A percentile compares a stretch with the other conserved stretches of the same genome.
Evolutionary conservation across 2,113 vertebrate genomes (phyloP).

Genomic region (Microcebus ravelobensis): DNA sequence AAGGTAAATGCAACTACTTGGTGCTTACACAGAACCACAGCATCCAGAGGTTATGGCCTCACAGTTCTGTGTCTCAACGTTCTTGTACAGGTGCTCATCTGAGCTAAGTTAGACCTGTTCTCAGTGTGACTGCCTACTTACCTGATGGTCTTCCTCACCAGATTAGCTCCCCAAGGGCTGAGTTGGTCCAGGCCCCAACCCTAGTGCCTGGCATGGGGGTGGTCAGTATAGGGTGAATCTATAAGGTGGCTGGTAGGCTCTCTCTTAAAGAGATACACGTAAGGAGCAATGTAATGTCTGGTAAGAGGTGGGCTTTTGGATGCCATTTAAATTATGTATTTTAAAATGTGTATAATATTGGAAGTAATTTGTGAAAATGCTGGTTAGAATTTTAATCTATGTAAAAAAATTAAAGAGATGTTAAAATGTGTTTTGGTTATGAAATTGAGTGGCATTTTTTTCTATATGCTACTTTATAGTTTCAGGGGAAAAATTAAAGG

Average conservation of each 20-base stretch:
- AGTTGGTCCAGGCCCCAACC: neutral
- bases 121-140: neutral
- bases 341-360: neutral
- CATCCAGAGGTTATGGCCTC: neutral
- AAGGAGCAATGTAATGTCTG: neutral
- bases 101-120: neutral
- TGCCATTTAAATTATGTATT: neutral
- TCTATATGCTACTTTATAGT: neutral
- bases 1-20: neutral
- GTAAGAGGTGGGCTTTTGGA: neutral
- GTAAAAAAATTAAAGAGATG: neutral
- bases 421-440: neutral
- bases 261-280: neutral
- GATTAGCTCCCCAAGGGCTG: neutral
- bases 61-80: neutral
- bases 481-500: neutral
- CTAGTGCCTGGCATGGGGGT: neutral
- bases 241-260: neutral
- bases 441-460: neutral
- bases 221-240: neutral
- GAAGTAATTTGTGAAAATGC: neutral
- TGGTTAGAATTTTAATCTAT: neutral
- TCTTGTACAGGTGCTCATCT: neutral
- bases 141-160: neutral
- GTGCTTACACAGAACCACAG: neutral